phyloP scores from a whole-genome alignment of 2,113 vertebrate species.

The Chamaetylas fuelleborni region DNA sequence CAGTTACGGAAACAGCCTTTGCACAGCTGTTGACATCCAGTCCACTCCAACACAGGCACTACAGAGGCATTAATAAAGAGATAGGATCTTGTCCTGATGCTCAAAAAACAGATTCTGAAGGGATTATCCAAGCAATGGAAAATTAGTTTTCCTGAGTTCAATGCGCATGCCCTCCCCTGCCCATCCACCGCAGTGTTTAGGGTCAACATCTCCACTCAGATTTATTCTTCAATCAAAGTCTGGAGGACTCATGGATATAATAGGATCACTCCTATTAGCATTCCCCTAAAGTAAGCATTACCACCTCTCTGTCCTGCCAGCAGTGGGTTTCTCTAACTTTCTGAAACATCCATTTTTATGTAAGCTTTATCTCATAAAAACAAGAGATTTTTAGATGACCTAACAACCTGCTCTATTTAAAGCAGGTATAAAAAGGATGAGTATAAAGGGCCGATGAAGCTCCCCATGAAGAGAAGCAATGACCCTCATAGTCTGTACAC shows the following conservation, averaged over 20 bases:
- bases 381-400: not conserved
- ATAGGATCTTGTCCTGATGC: not conserved
- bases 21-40: not conserved
- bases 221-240: not conserved
- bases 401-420: not conserved
- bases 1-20: accelerated
- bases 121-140: not conserved
- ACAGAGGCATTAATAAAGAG: not conserved
- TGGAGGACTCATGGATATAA: accelerated
- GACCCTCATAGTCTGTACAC: not conserved
- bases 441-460: not conserved
- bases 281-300: not conserved
- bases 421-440: not conserved
- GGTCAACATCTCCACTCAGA: not conserved
- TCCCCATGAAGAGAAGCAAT: not conserved
- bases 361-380: not conserved
- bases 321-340: not conserved
- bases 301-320: not conserved
- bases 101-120: conserved; percentile 33
- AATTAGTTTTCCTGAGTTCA: not conserved
- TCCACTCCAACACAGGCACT: not conserved
- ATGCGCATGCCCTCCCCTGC: not conserved
- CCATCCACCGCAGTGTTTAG: not conserved
- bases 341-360: not conserved
- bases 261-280: not conserved